These are phyloP conservation scores for Dromas ardeola DNA, from an alignment of 2,113 vertebrate species.

Conservation along the genomic window DNA sequence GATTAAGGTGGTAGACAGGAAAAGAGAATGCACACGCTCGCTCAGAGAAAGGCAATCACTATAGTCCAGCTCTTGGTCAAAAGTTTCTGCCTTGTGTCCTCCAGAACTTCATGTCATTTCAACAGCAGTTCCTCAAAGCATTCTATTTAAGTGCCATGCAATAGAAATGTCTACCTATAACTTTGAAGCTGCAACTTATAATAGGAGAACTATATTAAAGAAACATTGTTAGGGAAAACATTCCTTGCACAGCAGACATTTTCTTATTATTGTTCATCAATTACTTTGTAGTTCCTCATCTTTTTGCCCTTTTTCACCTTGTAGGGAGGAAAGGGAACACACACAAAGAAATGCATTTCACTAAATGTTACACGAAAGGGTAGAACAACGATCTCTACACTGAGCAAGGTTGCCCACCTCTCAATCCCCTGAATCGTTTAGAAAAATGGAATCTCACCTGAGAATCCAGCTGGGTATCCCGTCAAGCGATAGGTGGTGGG, in stretches of 20 bases:
- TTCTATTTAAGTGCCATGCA: not conserved
- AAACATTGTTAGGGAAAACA: not conserved
- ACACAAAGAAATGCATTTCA: not conserved
- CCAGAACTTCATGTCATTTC: not conserved
- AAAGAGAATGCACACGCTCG: not conserved
- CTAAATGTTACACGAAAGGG: not conserved
- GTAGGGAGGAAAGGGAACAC: not conserved
- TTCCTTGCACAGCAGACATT: not conserved
- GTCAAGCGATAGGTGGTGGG: constrained; percentile 45
- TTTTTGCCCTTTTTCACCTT: not conserved
- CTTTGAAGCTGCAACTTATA: not conserved
- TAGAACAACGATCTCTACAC: not conserved
- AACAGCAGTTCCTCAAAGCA: not conserved
- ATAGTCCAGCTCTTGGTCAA: not conserved
- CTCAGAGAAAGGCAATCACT: not conserved
- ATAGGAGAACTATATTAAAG: not conserved
- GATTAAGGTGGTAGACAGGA: not conserved
- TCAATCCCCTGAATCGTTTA: not conserved
- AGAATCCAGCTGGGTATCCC: constrained; percentile 60
- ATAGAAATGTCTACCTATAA: not conserved
- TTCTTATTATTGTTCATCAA: not conserved
- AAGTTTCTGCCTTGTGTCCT: not conserved
- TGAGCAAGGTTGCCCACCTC: not conserved
- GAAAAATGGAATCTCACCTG: constrained; percentile 66
- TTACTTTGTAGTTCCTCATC: not conserved